Evolutionary conservation across 1,140 invertebrate genomes (phyloP), one percentile per base, ranked within the genome.

Genomic region (Drosophila kepulauana): DNA sequence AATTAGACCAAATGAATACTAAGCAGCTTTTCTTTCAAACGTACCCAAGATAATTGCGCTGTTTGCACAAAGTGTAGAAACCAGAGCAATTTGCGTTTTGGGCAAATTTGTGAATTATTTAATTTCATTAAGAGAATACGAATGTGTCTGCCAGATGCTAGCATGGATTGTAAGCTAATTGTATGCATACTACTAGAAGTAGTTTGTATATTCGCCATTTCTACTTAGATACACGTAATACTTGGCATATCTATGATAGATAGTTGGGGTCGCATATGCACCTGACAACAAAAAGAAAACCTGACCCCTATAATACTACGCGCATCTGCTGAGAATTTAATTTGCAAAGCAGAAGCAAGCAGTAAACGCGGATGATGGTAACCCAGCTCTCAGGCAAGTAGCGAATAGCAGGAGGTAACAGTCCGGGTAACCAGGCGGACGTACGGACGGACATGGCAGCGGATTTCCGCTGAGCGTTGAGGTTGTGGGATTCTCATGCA

Each of bases 381-480:
- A 51, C 51, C 59, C 56, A 35, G 41, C 43, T 64, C 10, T 15
- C 16, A 20, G 28, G 11, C 35, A 28, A 10, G 35, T 10, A 38
- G 35, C 8, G 10, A 38, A 2, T 10, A 15, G 15, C 20, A 8
- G 46, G 13, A 33, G 10, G 41, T 6, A 68, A 41, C 15, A 4
- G 15, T 4, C 15, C 8, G 15, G 46, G 46, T 43, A 54, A 54
- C 52, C 33, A 16, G 66, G 16, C 49, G 59, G 49, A 46, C 41
- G 43, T 46, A 87, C 33, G 28, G 66, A n/a, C 49, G 61, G 51
- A 48, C 43, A 41, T 52, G 58, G 58, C 66, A 71, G 51, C 84
- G 84, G 82, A 87, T 80, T 68, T 88, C 82, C 82, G 82, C 67
- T 64, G 57, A 72, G 74, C 82, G 58, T 48, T 57, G 78, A 62